Base-by-base conservation (phyloP, 2,113 vertebrate species). In the Platichthys stellatus region DNA sequence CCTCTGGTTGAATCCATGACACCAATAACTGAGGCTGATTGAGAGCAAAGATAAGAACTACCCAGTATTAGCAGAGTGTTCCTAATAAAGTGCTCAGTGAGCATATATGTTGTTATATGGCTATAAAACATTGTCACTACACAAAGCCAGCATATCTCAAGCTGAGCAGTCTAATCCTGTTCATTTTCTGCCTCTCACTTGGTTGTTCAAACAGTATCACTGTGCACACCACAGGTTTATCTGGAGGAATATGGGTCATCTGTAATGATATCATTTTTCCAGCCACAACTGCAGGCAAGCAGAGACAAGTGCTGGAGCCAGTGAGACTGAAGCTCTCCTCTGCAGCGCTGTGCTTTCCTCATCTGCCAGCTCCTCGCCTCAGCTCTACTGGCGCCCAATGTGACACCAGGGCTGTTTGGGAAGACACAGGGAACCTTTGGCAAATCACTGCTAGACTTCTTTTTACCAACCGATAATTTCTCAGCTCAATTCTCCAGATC, bases 221-320 rank as follows among this genome's bases (percentile, higher is more conserved):
- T 35, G 54, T 10, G 35, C 0, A 0, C 54, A 65, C 31, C 24
- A 45, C 54, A 69, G 69, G 26, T 69, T 74, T 69, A 84, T 77
- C 81, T 67, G 54, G n/a, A 69, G 35, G 59, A 80, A 66, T 83
- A 72, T 78, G 74, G 76, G 80, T 83, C 74, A 81, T 83, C 76
- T 78, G 74, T 76, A 71, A 79, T 83, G 56, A 80, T 72, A 74
- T 81, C 64, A 68, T 59, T 61, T 78, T 78, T 72, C 31, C 64
- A 76, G 69, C 60, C 62, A 20, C 11, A 5, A 69, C 58, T 72
- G 62, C 54, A 63, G 45, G 62, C 69, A 56, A 57, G 75, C 54
- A 76, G 81, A 62, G 63, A 61, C 35, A 68, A 72, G 75, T 64
- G 72, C 70, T 71, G 72, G 70, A 82, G 76, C 64, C 76, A 54